Conservation (phyloP, 2,888 invertebrate species). For the Theodoxus fluviatilis region DNA sequence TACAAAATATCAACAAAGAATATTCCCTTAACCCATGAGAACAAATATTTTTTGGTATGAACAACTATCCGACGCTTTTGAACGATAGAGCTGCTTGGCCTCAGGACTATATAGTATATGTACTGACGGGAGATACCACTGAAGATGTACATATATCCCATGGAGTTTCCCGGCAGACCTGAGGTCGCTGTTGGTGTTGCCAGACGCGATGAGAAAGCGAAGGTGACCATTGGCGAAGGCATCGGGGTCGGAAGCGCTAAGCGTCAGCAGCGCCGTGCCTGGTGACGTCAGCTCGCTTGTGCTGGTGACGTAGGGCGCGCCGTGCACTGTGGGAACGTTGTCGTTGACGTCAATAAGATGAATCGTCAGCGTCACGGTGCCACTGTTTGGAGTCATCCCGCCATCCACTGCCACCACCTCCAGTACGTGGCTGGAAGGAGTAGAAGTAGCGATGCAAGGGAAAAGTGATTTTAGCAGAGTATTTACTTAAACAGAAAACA, state of each 20-base stretch:
- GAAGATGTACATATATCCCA: not conserved
- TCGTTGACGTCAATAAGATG: slow-evolving; percentile 51
- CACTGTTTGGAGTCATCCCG: slow-evolving; percentile 37
- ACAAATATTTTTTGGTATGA: too few relatives aligned
- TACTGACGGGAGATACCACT: not conserved
- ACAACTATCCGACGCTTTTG: too few relatives aligned
- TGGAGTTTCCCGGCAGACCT: slow-evolving; percentile 40
- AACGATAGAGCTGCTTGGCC: too few relatives aligned
- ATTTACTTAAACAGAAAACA: not conserved
- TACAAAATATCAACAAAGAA: too few relatives aligned
- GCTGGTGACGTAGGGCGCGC: slow-evolving; percentile 37
- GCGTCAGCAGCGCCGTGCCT: slow-evolving; percentile 39
- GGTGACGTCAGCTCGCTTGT: slow-evolving; percentile 42
- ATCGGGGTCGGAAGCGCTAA: slow-evolving; percentile 50
- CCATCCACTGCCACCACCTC: slow-evolving; percentile 44
- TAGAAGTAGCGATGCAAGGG: not conserved
- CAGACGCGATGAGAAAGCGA: slow-evolving; percentile 42
- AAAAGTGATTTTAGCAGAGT: not conserved
- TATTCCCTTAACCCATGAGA: too few relatives aligned
- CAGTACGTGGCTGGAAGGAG: slow-evolving; percentile 45
- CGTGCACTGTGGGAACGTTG: slow-evolving; percentile 43
- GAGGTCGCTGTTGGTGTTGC: slow-evolving; percentile 48
- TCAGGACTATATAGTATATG: too few relatives aligned
- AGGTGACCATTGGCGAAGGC: slow-evolving; percentile 41
- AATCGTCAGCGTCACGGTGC: slow-evolving; percentile 48